Conservation (phyloP, 2,888 invertebrate genomes). For the Metacarcinus magister region DNA sequence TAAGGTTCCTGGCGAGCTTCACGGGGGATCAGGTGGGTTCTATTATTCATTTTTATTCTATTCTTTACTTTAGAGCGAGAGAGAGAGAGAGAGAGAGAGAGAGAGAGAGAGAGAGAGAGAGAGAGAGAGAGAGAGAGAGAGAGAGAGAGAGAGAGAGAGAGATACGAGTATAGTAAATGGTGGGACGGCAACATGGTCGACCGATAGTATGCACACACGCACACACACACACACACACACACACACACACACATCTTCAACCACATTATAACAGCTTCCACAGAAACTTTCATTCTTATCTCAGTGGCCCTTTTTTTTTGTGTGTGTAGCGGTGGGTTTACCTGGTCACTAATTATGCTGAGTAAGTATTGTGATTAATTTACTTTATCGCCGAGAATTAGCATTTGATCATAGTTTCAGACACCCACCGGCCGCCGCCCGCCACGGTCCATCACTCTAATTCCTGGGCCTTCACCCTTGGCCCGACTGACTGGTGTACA, state of each 20-base stretch:
- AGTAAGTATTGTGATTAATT: slow-evolving; percentile 46
- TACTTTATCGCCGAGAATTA: background rate
- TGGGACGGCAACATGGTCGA: background rate
- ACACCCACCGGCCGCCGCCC: background rate
- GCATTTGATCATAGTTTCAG: slow-evolving; percentile 13
- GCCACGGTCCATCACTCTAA: background rate
- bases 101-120: slow-evolving; percentile 26
- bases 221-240: slow-evolving; percentile 18
- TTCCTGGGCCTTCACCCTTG: slow-evolving; percentile 36
- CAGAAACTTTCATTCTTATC: background rate
- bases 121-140: slow-evolving; percentile 26
- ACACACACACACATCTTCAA: background rate
- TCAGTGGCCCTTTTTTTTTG: background rate
- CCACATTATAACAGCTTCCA: background rate
- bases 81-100: too few relatives aligned
- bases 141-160: slow-evolving; percentile 8
- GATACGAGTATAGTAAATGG: background rate
- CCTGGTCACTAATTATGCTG: background rate
- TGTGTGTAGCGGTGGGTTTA: background rate
- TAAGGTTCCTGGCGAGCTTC: background rate
- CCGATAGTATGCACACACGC: background rate
- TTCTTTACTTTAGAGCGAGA: background rate
- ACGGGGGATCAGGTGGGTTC: background rate
- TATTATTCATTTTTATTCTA: background rate
- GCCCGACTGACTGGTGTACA: slow-evolving; percentile 9